Base-by-base conservation (phyloP, 2,888 invertebrate genomes). In the Plutella xylostella region DNA sequence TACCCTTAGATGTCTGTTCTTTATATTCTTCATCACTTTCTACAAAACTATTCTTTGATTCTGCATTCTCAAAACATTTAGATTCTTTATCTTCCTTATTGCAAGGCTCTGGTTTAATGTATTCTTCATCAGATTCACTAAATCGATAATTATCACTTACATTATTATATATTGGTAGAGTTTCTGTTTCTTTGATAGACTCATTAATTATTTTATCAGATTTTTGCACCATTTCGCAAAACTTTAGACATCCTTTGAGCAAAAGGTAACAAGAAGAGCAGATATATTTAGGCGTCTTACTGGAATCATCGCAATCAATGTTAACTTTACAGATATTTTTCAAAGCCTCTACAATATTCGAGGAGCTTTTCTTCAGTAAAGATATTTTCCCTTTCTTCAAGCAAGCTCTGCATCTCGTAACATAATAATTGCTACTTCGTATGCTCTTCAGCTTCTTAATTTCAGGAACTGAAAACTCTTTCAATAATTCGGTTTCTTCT, bases 281-380 rank as follows among this genome's bases (percentile, higher is more conserved):
- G 25, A 63, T 17, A 43, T 52, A 51, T 41, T 61, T 56, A 1
- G 63, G 62, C 2, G 51, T 45, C n/a, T 51, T 46, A 43, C 62
- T 61, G 35, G 50, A 30, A 42, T 52, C 42, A 17, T 11, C n/a
- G 17, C 62, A 42, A 19, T 39, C 38, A 11, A 44, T 31, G 14
- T 9, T 14, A 5, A 15, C 14, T n/a, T n/a, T n/a, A n/a, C n/a
- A n/a, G 4, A 43, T 25, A 7, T 28, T n/a, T 14, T 28, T 22
- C 15, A 43, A 14, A 4, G 34, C 21, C 19, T 33, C 22, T 11
- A 33, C 20, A 20, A 20, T 34, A 12, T 21, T 18, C 21, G 20
- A 37, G 18, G 18, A n/a, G 17, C n/a, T 15, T 9, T 21, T 22
- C 6, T 28, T 37, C 11, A 15, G 3, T 5, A 43, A 37, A 3